Evolutionary conservation across 1,140 invertebrate genomes (phyloP), one percentile per base, ranked within the genome.

Genomic region (Mya arenaria): DNA sequence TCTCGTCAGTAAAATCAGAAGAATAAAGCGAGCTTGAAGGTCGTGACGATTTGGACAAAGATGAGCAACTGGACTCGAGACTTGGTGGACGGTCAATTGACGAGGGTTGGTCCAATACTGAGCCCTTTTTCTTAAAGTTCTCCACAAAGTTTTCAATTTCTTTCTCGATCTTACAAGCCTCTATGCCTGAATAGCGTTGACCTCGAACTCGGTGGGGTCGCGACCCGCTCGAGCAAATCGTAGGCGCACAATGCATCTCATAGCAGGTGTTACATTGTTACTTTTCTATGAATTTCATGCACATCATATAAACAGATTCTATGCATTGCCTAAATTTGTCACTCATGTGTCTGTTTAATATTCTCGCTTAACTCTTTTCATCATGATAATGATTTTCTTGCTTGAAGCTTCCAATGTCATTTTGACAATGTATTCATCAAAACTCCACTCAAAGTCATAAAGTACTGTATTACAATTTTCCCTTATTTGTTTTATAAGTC

Each of bases 121-220:
- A 82, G 4, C 69, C 79, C 37, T 74, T 73, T 48, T 82, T 82
- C 56, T 82, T 82, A 34, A 82, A 82, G 41, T 82, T 82, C n/a
- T 82, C 79, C 36, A 82, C 79, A 73, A 82, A 82, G 28, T 41
- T 82, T 41, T 82, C 69, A 55, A 82, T 82, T 30, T 82, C 79
- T 32, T 82, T 73, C 28, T 82, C 79, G 48, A 82, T 82, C 63
- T 82, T 82, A 41, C 71, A 82, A 28, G 79, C 79, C 32, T 82
- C 79, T 32, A 82, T 58, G 10, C 79, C 79, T 30, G 48, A 60
- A 56, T 82, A 82, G 32, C 79, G 48, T 44, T 82, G 79, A n/a
- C 79, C 79, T 39, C 79, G 36, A 34, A 82, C 69, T 55, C 69
- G 55, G 52, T 80, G 77, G 34, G 44, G 65, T 23, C 65, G 65